phyloP scores from a whole-genome alignment of 2,797 vertebrate genomes.

The Hydrophis major region DNA sequence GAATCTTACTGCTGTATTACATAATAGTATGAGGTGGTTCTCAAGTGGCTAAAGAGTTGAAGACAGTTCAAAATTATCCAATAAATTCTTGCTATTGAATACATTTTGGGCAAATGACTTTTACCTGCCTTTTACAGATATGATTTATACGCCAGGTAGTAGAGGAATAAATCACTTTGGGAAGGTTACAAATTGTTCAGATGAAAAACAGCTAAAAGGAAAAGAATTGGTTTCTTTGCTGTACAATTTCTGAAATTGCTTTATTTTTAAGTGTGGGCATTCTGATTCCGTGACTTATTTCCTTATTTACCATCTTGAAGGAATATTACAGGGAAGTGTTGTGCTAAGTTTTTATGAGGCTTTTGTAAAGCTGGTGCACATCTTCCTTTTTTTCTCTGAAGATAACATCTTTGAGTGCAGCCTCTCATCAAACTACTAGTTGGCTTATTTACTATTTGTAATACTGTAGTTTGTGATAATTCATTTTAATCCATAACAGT shows the following conservation, averaged over 20 bases:
- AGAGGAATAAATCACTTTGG: not conserved
- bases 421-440: not conserved
- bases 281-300: not conserved
- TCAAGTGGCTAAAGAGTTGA: not conserved
- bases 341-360: not conserved
- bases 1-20: not conserved
- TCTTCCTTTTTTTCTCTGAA: not conserved
- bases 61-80: not conserved
- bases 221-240: not conserved
- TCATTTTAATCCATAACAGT: not conserved
- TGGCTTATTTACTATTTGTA: not conserved
- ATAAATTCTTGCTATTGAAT: not conserved
- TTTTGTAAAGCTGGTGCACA: not conserved
- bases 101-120: not conserved
- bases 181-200: not conserved
- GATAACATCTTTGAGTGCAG: not conserved
- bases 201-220: not conserved
- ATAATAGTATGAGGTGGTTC: not conserved
- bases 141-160: not conserved
- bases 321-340: slow-evolving; percentile 5
- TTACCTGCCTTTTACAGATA: not conserved
- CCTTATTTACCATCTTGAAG: not conserved
- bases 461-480: too few relatives aligned
- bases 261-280: not conserved
- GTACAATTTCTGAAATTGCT: not conserved